These are phyloP conservation scores for Leptinotarsa tumamoca DNA, from an alignment of 2,888 invertebrate genomes.

Conservation along the genomic window DNA sequence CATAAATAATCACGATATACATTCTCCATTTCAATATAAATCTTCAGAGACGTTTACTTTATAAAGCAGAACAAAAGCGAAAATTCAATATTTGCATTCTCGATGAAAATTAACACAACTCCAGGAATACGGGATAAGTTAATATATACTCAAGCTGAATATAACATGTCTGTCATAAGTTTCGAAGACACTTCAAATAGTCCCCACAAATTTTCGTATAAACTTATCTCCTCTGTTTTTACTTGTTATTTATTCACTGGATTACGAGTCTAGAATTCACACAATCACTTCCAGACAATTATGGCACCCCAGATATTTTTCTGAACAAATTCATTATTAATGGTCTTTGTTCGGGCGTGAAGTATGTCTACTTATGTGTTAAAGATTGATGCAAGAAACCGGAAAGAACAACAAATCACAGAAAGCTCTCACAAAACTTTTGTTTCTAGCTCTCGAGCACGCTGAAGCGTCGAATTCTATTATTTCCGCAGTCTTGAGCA, in stretches of 20 bases:
- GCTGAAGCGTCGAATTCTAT: slow-evolving; percentile 39
- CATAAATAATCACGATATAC: too few relatives aligned
- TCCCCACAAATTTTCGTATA: not conserved
- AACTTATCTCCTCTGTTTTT: not conserved
- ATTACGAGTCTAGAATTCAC: slow-evolving; percentile 11
- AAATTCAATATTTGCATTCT: not conserved
- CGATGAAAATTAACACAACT: not conserved
- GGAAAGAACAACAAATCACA: slow-evolving; percentile 43
- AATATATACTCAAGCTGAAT: too few relatives aligned
- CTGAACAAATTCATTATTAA: slow-evolving; percentile 17
- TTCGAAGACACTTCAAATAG: not conserved
- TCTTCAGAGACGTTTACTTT: too few relatives aligned
- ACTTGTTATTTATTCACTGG: not conserved
- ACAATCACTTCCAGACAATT: slow-evolving; percentile 10
- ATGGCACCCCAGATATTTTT: slow-evolving; percentile 19
- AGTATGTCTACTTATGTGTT: slow-evolving; percentile 32
- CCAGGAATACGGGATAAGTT: not conserved
- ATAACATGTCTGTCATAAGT: too few relatives aligned
- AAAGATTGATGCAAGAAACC: slow-evolving; percentile 40
- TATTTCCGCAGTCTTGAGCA: slow-evolving; percentile 39
- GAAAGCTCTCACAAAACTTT: slow-evolving; percentile 34
- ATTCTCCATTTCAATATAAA: too few relatives aligned
- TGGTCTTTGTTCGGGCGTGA: slow-evolving; percentile 13
- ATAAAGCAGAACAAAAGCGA: too few relatives aligned
- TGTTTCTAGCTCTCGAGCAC: slow-evolving; percentile 39